A percentile compares a stretch with the other conserved stretches of the same genome.
These are phyloP conservation scores for Molossus molossus DNA, from an alignment of 2,797 vertebrate species.

Conservation along the genomic window DNA sequence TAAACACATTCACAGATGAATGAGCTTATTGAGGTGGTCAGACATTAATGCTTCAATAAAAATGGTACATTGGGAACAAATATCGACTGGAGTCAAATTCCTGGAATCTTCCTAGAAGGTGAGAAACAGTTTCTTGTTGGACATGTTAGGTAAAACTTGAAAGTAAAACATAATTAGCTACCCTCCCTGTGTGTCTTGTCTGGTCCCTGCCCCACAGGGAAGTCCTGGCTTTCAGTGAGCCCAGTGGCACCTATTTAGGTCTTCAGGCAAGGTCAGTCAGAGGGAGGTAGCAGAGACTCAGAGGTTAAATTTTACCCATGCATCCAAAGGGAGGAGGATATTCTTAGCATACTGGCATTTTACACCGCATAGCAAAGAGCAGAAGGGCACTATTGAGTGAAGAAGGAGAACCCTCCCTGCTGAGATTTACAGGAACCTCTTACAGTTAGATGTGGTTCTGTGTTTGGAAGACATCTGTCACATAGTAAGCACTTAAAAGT, in stretches of 20 bases:
- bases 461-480: background rate
- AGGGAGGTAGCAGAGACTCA: too few relatives aligned
- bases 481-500: background rate
- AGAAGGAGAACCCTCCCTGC: background rate
- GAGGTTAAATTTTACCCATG: too few relatives aligned
- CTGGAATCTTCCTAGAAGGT: background rate
- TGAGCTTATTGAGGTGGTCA: too few relatives aligned
- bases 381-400: too few relatives aligned
- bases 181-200: background rate
- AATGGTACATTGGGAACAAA: too few relatives aligned
- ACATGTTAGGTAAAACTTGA: background rate
- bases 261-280: too few relatives aligned
- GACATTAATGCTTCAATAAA: too few relatives aligned
- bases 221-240: background rate
- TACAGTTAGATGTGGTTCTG: background rate
- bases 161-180: background rate
- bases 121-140: background rate
- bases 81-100: too few relatives aligned
- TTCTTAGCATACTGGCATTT: too few relatives aligned
- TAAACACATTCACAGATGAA: too few relatives aligned
- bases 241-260: background rate
- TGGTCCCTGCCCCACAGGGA: background rate
- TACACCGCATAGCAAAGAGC: too few relatives aligned
- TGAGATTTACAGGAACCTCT: background rate
- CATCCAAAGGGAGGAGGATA: too few relatives aligned